These are phyloP conservation scores for Nyctalus aviator DNA, from an alignment of 2,797 vertebrate genomes.

Conservation along the genomic window DNA sequence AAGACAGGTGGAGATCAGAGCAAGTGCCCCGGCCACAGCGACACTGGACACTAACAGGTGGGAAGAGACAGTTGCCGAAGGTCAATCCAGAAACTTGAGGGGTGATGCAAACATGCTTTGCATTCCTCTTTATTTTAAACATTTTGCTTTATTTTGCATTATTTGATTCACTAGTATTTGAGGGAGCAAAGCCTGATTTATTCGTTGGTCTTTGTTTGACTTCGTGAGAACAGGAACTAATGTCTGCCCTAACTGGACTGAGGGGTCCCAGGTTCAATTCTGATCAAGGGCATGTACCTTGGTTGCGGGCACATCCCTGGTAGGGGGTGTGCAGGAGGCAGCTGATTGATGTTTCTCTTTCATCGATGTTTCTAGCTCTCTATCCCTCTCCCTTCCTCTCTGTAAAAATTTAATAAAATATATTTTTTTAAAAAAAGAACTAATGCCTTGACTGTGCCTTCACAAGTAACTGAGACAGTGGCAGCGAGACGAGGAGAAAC, in stretches of 20 bases:
- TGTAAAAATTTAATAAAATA: too few relatives aligned
- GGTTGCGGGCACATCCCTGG: too few relatives aligned
- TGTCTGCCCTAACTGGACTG: too few relatives aligned
- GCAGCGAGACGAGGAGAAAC: rapidly evolving
- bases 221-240: background rate
- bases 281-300: too few relatives aligned
- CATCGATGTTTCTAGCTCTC: too few relatives aligned
- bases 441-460: background rate
- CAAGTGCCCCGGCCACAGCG: rapidly evolving
- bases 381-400: too few relatives aligned
- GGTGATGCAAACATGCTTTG: rapidly evolving
- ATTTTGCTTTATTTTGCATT: background rate
- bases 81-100: background rate
- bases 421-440: background rate
- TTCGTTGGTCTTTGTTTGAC: background rate
- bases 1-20: background rate
- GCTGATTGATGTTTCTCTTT: too few relatives aligned
- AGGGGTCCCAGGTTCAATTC: too few relatives aligned
- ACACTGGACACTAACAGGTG: background rate
- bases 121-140: background rate
- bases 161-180: background rate
- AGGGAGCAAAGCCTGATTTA: background rate
- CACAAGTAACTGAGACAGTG: background rate
- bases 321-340: too few relatives aligned
- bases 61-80: background rate